Evolutionary conservation across 2,113 vertebrate species (phyloP), one percentile per base, ranked within the genome.

Genomic region (Cepphus grylle): DNA sequence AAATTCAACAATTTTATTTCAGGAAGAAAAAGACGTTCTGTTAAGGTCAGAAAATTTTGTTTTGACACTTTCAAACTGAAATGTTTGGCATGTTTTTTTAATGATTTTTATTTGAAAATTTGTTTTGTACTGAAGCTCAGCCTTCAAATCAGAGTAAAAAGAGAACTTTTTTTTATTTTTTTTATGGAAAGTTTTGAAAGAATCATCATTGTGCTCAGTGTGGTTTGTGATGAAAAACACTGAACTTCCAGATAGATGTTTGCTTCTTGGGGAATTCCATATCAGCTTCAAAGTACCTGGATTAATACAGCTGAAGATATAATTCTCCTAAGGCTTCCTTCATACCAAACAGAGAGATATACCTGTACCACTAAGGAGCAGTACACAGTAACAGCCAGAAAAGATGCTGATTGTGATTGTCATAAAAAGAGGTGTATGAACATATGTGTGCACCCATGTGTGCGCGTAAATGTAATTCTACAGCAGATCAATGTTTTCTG

Each of bases 21-120:
- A 67, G 61, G 19, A 79, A 61, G 27, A 76, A 84, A 94, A 96
- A 87, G 65, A 84, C 0, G 0, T 82, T 97, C 70, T 45, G 49
- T 81, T 94, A 92, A 81, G 93, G 95, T 94, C 93, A 94, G 40
- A 94, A 93, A 95, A 85, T 65, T 95, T 67, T 93, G 69, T 96
- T 96, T 91, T 96, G 95, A 96, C 80, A 91, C 47, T 81, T 93
- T 81, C 8, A 43, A 84, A 89, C 34, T 87, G 86, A 93, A 95
- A 93, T 81, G 78, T 94, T 96, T 96, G 82, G 79, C 88, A 88
- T 85, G 88, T 8, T 50, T 88, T 49, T 90, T 69, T 6, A 94
- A 84, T 30, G 8, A 83, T 77, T 82, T 94, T 94, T 8, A 11
- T 93, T 92, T 63, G 22, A 86, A 93, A 92, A 56, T 71, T 94